phyloP scores from a whole-genome alignment of 2,888 invertebrate genomes.

The Trichopoda pennipes region DNA sequence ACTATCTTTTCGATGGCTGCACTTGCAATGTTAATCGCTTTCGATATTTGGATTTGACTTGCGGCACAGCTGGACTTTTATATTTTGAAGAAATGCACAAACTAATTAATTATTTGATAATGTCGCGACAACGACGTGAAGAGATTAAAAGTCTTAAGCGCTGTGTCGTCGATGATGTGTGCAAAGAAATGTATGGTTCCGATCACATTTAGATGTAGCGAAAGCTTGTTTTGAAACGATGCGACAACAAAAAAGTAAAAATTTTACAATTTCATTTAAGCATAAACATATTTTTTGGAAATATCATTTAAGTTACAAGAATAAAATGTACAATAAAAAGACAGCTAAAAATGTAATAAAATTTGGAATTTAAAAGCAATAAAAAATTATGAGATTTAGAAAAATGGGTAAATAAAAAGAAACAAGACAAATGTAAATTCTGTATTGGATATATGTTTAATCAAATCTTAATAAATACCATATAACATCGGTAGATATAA shows the following conservation, averaged over 20 bases:
- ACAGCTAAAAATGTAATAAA: too few species aligned
- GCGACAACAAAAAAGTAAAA: too few species aligned
- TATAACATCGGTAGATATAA: too few species aligned
- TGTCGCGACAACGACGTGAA: conserved; percentile 57
- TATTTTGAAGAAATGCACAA: conserved; percentile 71
- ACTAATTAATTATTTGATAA: conserved; percentile 63
- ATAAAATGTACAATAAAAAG: too few species aligned
- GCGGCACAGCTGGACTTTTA: conserved; percentile 73
- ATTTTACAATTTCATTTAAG: neutral
- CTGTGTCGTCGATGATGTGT: conserved; percentile 68
- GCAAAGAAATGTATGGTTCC: conserved; percentile 63
- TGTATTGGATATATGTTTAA: too few species aligned
- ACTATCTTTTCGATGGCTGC: conserved; percentile 78
- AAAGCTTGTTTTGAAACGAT: neutral
- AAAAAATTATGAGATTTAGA: too few species aligned
- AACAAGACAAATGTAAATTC: too few species aligned
- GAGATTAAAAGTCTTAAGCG: conserved; percentile 61
- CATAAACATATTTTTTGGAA: too few species aligned
- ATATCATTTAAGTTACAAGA: too few species aligned
- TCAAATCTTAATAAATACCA: too few species aligned
- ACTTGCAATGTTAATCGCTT: conserved; percentile 77
- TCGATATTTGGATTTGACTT: conserved; percentile 72
- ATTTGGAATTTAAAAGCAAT: too few species aligned
- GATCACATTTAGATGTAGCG: conserved; percentile 44
- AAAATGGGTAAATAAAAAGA: too few species aligned